Evolutionary conservation across 2,113 vertebrate genomes (phyloP).

Genomic region (Heterocephalus glaber): DNA sequence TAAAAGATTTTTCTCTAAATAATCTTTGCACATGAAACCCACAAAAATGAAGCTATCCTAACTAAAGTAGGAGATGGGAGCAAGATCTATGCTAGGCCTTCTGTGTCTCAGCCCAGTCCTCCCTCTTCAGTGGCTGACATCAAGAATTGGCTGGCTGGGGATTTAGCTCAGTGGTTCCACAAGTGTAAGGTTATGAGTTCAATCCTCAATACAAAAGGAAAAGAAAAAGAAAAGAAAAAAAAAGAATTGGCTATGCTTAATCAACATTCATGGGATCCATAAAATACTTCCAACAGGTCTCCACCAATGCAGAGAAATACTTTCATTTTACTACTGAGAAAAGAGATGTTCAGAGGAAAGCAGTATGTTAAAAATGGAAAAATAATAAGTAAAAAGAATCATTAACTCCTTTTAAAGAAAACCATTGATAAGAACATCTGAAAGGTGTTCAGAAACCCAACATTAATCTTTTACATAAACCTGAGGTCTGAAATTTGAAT

Average conservation of each 20-base stretch:
- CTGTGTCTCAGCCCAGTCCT: background rate
- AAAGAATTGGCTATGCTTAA: background rate
- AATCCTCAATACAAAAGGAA: too few species aligned
- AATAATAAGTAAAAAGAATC: background rate
- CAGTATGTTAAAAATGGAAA: conserved; percentile 6
- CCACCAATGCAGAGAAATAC: background rate
- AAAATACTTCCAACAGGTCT: background rate
- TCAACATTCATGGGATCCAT: background rate
- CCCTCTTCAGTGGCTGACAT: background rate
- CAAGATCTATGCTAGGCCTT: background rate
- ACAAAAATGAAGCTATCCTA: background rate
- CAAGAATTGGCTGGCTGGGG: too few species aligned
- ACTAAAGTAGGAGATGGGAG: background rate
- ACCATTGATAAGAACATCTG: background rate
- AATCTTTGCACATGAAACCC: background rate
- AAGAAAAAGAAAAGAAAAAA: too few species aligned
- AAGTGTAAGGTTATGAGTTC: too few species aligned
- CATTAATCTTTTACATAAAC: background rate
- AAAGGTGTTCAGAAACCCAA: background rate
- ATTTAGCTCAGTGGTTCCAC: too few species aligned
- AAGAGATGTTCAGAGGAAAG: background rate
- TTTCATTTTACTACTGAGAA: background rate
- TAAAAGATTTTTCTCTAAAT: background rate
- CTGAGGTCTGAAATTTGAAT: background rate
- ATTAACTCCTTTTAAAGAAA: conserved; percentile 18